Base-by-base conservation (phyloP, 2,888 invertebrate genomes). In the Brenthis daphne region DNA sequence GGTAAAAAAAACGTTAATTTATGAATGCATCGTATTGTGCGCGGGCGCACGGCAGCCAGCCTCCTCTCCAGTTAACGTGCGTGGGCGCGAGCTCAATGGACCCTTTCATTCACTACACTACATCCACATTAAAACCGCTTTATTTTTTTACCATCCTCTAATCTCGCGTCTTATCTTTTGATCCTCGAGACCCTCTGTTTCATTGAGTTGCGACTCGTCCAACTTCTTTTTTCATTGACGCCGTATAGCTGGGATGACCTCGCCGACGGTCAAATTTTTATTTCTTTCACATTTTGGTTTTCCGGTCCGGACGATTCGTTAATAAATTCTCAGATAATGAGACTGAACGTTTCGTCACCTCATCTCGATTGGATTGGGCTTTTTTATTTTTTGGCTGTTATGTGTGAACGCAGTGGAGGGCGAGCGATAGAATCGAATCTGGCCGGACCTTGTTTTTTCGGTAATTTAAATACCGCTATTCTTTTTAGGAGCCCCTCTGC, bases 281-380 rank as follows among this genome's bases (percentile, higher is more conserved):
- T 92, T 92, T 92, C 89, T 91, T 92, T 91, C 90, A 90, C 91
- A 90, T 92, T 91, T 92, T 77, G 90, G 92, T 92, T 92, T 92
- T 91, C 92, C 92, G 92, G 92, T 92, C 90, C 85, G 85, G 78
- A 76, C 91, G 90, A 91, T 91, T 92, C 92, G 92, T 92, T 92
- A 92, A 92, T 92, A 92, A 92, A 92, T 92, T 92, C 92, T 88
- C 90, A 90, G 92, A 92, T 92, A 92, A 92, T 92, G 92, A 92
- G 91, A 90, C 91, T 91, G 92, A 92, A 90, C 92, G 92, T 92
- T 92, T 92, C 92, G 91, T 92, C 92, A 92, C 92, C 92, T 92
- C 92, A 85, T 87, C 90, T 90, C 90, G 91, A 92, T 92, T 91
- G 91, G 88, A 89, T 88, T 87, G 82, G 83, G 82, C 88, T 88